phyloP scores from a whole-genome alignment of 2,797 vertebrate species.

The Sebastes iracundus region DNA sequence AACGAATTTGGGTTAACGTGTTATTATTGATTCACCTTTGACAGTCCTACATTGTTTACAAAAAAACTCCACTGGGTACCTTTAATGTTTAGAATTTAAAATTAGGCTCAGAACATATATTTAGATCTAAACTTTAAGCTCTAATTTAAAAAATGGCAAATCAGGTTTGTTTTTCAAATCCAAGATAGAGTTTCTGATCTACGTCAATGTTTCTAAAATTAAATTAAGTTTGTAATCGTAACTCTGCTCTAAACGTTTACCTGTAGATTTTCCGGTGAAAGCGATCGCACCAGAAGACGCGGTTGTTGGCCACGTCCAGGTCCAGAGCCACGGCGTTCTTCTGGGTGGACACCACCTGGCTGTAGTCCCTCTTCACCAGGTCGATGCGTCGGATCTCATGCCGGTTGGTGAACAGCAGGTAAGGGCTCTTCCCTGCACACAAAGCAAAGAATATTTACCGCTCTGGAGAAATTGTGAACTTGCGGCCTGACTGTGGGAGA shows the following conservation, averaged over 20 bases:
- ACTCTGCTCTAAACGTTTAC: conserved; percentile 66
- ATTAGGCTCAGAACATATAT: background rate
- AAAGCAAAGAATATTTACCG: background rate
- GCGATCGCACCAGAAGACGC: conserved; percentile 96
- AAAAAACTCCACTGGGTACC: background rate
- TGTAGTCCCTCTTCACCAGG: conserved; percentile 93
- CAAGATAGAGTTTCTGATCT: background rate
- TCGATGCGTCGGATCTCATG: conserved; percentile 96
- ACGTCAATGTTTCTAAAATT: background rate
- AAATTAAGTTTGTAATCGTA: background rate
- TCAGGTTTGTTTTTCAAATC: background rate
- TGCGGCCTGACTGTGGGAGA: background rate
- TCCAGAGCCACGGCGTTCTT: conserved; percentile 96
- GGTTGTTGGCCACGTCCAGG: conserved; percentile 92
- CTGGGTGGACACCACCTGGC: conserved; percentile 93
- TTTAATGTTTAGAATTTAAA: background rate
- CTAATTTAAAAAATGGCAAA: background rate
- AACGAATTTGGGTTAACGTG: too few species aligned
- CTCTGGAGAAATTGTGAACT: too few species aligned
- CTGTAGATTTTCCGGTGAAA: conserved; percentile 97
- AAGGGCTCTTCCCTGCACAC: conserved; percentile 90
- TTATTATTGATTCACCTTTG: too few species aligned
- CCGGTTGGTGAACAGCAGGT: conserved; percentile 96
- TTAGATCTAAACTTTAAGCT: background rate
- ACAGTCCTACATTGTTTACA: background rate